Evolutionary conservation across 1,140 invertebrate genomes (phyloP), one percentile per base, ranked within the genome.

Genomic region (Nasonia vitripennis): DNA sequence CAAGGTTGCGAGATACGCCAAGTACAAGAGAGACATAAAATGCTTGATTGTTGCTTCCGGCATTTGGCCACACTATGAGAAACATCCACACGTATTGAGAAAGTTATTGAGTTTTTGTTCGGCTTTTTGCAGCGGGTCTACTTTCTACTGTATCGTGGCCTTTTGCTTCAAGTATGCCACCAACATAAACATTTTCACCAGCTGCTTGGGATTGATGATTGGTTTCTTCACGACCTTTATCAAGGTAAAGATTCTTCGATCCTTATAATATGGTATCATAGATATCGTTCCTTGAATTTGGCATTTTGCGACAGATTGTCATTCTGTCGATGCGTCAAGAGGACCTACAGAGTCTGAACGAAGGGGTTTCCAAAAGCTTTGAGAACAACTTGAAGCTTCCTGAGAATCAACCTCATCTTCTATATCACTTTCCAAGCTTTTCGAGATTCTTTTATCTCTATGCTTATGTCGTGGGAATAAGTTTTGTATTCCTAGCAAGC

Each of bases 141-240:
- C 73, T 1, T 68, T 34, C 48, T 55, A 11, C 41, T 84, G 73
- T 3, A 82, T 84, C 23, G 6, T 85, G 1, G 78, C 84, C 20
- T 89, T 87, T 71, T 87, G 88, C 48, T 6, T 73, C 23, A 51
- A 78, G 7, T 70, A 89, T 84, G 3, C 83, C 4, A 82, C 70
- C 12, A 87, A 89, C 55, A 81, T 90, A 5, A 78, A 37, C 68
- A 12, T 80, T 34, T 70, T 89, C 1, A 88, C 87, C 1, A 90
- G 84, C 84, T 86, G 86, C 10, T 67, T 90, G 3, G 87, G 88
- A 77, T 31, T 86, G 2, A 2, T 83, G 6, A 71, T 86, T n/a
- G 87, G 87, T 75, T 89, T 55, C 27, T 55, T 86, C 11, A 81
- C 86, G 17, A 37, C 37, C 14, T 84, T 86, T 81, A 1, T 88